phyloP scores from a whole-genome alignment of 2,888 invertebrate genomes.

The Drosophila meridiana region DNA sequence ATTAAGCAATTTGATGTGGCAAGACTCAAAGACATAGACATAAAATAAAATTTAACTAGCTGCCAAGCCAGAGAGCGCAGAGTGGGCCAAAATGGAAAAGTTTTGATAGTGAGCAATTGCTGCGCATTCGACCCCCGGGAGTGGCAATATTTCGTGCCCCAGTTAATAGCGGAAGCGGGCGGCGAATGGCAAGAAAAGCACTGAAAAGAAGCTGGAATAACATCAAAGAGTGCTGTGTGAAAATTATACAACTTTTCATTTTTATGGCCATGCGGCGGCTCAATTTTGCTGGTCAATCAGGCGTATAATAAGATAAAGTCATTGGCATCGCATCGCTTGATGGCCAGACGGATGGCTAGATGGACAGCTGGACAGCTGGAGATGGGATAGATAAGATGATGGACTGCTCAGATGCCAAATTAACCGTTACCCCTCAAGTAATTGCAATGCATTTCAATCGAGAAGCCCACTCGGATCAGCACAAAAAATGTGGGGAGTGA shows the following conservation, averaged over 20 bases:
- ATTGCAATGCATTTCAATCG: conserved; percentile 65
- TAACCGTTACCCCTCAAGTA: conserved; percentile 39
- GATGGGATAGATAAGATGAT: conserved; percentile 21
- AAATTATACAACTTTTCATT: conserved; percentile 72
- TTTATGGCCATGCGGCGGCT: conserved; percentile 55
- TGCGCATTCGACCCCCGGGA: conserved; percentile 69
- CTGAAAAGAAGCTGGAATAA: background rate
- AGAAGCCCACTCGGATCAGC: conserved; percentile 8
- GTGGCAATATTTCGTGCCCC: conserved; percentile 57
- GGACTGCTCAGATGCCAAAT: conserved; percentile 34
- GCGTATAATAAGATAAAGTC: conserved; percentile 73
- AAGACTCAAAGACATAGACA: conserved; percentile 50
- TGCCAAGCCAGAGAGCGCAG: background rate
- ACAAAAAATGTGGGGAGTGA: background rate
- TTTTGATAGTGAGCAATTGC: conserved; percentile 70
- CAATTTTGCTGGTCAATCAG: conserved; percentile 72
- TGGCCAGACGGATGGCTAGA: conserved; percentile 12
- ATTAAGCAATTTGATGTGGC: conserved; percentile 73
- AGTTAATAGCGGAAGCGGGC: conserved; percentile 47
- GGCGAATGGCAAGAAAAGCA: background rate
- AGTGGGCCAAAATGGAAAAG: conserved; percentile 20
- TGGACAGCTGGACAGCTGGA: conserved; percentile 2
- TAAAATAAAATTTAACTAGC: conserved; percentile 60
- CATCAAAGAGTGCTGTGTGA: conserved; percentile 43
- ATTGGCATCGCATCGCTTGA: conserved; percentile 52